Percentiles rank a stretch among this genome's conserved stretches.
These are phyloP conservation scores for Drosophila repletoides DNA, from an alignment of 1,140 invertebrate genomes.

Conservation along the genomic window DNA sequence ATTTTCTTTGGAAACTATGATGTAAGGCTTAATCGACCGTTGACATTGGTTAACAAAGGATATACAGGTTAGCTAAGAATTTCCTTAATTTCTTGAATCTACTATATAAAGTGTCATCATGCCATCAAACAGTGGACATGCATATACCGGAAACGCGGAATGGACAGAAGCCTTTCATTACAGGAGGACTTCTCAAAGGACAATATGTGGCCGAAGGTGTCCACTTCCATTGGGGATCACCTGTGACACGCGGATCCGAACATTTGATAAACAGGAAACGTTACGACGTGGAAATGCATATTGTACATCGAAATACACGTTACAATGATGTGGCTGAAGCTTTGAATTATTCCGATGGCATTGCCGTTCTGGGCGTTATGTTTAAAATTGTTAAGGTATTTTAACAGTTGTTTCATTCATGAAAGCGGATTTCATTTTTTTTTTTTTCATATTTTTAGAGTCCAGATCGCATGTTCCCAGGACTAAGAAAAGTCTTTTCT, in stretches of 20 bases:
- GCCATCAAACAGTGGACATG: slow-evolving; percentile 75
- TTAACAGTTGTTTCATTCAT: background rate
- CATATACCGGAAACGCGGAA: slow-evolving; percentile 83
- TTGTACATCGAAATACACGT: slow-evolving; percentile 62
- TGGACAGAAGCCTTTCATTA: slow-evolving; percentile 85
- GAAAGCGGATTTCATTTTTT: no score
- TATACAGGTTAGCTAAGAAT: slow-evolving; percentile 84
- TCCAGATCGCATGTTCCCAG: slow-evolving; percentile 44
- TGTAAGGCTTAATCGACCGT: slow-evolving; percentile 84
- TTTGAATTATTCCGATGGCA: slow-evolving; percentile 39
- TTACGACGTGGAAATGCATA: slow-evolving; percentile 71
- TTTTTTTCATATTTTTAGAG: slow-evolving; percentile 7
- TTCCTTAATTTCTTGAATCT: no score
- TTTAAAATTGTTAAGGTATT: slow-evolving; percentile 56
- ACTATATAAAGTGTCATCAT: no score
- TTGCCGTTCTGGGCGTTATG: slow-evolving; percentile 66
- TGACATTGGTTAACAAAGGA: slow-evolving; percentile 86
- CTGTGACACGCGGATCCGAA: slow-evolving; percentile 47
- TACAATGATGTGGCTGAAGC: slow-evolving; percentile 55
- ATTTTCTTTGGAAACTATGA: slow-evolving; percentile 87
- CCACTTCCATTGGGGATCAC: slow-evolving; percentile 87
- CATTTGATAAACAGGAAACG: slow-evolving; percentile 52
- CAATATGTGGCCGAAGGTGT: slow-evolving; percentile 85
- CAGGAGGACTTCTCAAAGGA: slow-evolving; percentile 84
- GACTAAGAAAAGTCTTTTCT: slow-evolving; percentile 40